phyloP scores from a whole-genome alignment of 2,797 vertebrate genomes.

The Tangara arthus region DNA sequence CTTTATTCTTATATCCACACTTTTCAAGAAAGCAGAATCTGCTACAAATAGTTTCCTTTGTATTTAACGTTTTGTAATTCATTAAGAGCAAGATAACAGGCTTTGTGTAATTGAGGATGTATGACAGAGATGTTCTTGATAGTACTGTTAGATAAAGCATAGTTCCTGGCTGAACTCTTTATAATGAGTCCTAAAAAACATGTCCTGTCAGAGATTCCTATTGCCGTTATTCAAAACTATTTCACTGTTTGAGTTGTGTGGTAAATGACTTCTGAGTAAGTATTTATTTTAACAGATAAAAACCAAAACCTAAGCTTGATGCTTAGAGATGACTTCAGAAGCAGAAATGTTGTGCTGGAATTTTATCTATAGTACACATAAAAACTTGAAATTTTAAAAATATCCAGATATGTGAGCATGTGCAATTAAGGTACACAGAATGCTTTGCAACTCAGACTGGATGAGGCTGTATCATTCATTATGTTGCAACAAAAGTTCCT shows the following conservation, averaged over 20 bases:
- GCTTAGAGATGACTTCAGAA: neutral
- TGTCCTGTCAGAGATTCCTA: neutral
- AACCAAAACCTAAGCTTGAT: neutral
- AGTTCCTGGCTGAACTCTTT: neutral
- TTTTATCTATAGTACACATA: neutral
- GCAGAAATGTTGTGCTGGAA: neutral
- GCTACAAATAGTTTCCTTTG: neutral
- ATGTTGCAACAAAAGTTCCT: neutral
- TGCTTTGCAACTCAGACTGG: neutral
- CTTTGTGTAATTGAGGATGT: neutral
- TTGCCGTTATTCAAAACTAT: neutral
- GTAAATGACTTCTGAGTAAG: neutral
- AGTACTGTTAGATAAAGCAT: neutral
- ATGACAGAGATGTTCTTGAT: neutral
- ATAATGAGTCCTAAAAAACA: neutral
- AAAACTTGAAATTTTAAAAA: neutral
- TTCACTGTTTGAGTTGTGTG: neutral
- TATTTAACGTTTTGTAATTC: neutral
- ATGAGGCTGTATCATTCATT: neutral
- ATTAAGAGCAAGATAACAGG: neutral
- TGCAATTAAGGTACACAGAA: neutral
- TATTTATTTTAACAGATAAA: neutral
- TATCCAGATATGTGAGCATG: neutral
- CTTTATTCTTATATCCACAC: neutral
- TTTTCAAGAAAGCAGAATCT: neutral